Percentiles rank a stretch among this genome's conserved stretches.
Conservation (phyloP, 37 sponge, comb jelly and placozoan species). For the Lycopodina hypogea region DNA sequence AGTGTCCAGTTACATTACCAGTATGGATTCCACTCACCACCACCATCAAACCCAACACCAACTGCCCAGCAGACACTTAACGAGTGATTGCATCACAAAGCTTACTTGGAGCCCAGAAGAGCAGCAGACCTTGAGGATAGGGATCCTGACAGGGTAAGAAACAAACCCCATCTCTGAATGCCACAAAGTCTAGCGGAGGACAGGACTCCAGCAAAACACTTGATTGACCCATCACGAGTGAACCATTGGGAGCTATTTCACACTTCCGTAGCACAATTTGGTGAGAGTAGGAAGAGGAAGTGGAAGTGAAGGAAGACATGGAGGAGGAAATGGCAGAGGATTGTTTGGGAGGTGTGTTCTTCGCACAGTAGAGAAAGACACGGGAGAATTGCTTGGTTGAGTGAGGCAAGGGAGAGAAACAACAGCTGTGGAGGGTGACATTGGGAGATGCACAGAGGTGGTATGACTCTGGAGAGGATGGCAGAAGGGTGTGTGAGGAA, state of each 20-base stretch:
- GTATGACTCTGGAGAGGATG: not conserved
- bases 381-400: not conserved
- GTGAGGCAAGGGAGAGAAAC: not conserved
- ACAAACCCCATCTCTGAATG: constrained; percentile 27
- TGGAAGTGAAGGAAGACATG: not conserved
- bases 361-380: constrained; percentile 11
- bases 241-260: constrained; percentile 4
- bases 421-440: not conserved
- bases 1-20: too few relatives aligned
- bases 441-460: not conserved
- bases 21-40: too few relatives aligned
- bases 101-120: constrained; percentile 34
- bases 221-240: constrained; percentile 14
- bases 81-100: too few relatives aligned
- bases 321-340: not conserved
- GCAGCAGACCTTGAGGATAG: constrained; percentile 16
- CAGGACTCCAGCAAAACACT: not conserved
- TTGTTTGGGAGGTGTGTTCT: not conserved
- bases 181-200: constrained; percentile 23
- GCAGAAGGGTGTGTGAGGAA: too few relatives aligned
- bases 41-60: too few relatives aligned
- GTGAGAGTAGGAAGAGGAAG: not conserved
- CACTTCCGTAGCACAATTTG: not conserved
- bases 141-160: constrained; percentile 10
- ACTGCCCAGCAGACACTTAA: too few relatives aligned